A percentile compares a stretch with the other conserved stretches of the same genome.
These are phyloP conservation scores for Epinephelus lanceolatus DNA, from an alignment of 2,113 vertebrate genomes.

Conservation along the genomic window DNA sequence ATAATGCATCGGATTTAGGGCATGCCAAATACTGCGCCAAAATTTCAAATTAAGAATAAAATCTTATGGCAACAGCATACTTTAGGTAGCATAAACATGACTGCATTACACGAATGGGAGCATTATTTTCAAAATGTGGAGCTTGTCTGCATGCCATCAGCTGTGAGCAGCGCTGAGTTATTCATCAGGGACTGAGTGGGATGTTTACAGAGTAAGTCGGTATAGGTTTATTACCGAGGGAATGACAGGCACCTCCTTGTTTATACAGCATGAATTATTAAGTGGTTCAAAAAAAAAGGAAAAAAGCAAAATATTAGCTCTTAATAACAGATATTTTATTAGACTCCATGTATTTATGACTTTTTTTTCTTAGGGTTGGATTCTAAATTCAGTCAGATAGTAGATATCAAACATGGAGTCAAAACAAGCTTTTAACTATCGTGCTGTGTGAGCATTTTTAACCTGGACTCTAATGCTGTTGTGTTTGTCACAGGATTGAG, in stretches of 20 bases:
- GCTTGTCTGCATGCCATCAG: constrained; percentile 33
- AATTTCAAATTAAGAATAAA: neutral
- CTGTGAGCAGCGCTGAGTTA: constrained; percentile 30
- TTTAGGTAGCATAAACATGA: neutral
- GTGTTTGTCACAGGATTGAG: neutral
- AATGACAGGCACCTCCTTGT: constrained; percentile 40
- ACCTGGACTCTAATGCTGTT: neutral
- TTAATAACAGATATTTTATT: constrained; percentile 5
- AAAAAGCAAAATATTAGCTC: constrained; percentile 18
- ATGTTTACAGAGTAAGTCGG: constrained; percentile 58
- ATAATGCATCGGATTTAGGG: neutral
- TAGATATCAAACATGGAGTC: constrained; percentile 1
- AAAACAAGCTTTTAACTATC: neutral
- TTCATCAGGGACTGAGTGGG: constrained; percentile 31
- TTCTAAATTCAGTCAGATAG: neutral
- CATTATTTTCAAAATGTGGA: constrained; percentile 26
- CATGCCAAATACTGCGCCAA: neutral
- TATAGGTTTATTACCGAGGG: constrained; percentile 48
- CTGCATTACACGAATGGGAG: neutral
- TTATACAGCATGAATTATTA: constrained; percentile 48
- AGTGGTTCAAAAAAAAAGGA: constrained; percentile 8
- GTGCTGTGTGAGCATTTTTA: neutral
- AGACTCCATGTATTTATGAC: neutral
- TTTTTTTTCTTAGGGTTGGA: neutral
- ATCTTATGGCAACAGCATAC: neutral